Percentiles rank a stretch among this genome's conserved stretches.
These are phyloP conservation scores for Drosophila kambysellisi DNA, from an alignment of 2,888 invertebrate genomes.

Conservation along the genomic window DNA sequence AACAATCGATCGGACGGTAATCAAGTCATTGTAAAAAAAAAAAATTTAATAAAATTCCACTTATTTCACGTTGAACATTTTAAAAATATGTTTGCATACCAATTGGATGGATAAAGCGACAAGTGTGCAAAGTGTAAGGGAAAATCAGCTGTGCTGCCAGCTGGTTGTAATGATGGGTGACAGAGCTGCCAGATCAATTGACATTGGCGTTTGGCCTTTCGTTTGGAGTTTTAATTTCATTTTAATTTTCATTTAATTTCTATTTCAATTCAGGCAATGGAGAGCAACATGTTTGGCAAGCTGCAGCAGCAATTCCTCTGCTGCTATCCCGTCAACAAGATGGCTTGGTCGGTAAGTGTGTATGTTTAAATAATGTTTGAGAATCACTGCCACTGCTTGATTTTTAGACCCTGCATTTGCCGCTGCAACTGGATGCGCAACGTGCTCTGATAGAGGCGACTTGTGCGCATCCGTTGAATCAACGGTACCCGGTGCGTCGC, in stretches of 20 bases:
- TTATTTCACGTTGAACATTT: neutral
- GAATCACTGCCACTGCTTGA: neutral
- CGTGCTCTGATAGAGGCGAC: slow-evolving; percentile 87
- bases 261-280: slow-evolving; percentile 29
- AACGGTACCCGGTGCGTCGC: slow-evolving; percentile 88
- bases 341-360: slow-evolving; percentile 70
- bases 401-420: slow-evolving; percentile 52
- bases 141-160: slow-evolving; percentile 39
- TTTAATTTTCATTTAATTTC: neutral
- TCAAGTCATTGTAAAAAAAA: neutral
- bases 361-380: neutral
- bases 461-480: slow-evolving; percentile 86
- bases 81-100: neutral
- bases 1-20: neutral
- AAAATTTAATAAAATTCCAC: neutral
- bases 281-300: slow-evolving; percentile 47
- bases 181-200: slow-evolving; percentile 44
- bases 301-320: slow-evolving; percentile 81
- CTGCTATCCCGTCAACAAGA: slow-evolving; percentile 79
- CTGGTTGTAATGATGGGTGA: slow-evolving; percentile 8
- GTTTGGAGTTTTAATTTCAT: neutral
- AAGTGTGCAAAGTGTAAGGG: neutral
- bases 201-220: neutral
- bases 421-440: slow-evolving; percentile 86
- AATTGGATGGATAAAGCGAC: neutral